phyloP scores from a whole-genome alignment of 35 echinoderm and acorn worm genomes.

The Acanthaster planci region DNA sequence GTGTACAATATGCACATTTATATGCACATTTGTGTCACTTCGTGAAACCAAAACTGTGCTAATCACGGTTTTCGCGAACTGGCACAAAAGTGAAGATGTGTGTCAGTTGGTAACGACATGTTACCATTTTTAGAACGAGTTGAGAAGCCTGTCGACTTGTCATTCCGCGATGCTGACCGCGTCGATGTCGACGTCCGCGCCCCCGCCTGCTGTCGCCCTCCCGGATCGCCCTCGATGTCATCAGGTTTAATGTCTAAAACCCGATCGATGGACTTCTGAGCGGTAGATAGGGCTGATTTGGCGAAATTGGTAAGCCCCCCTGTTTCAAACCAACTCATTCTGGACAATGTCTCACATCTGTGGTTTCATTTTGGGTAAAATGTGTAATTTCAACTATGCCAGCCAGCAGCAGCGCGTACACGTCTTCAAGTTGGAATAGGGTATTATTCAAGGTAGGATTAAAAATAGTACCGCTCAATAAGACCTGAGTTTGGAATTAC shows the following conservation, averaged over 20 bases:
- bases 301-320: conserved; percentile 75
- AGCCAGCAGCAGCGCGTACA: conserved; percentile 11
- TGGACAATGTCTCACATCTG: not conserved
- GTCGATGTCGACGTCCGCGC: not conserved
- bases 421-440: no score
- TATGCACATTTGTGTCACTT: no score
- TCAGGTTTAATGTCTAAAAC: conserved; percentile 92
- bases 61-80: no score
- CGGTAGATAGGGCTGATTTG: conserved; percentile 85
- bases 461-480: no score
- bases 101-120: no score
- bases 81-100: no score
- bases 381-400: no score
- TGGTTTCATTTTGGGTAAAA: not conserved
- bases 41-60: no score
- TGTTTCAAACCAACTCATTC: conserved; percentile 98
- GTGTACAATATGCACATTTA: no score
- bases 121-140: not conserved
- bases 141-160: not conserved
- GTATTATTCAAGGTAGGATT: no score
- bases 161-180: not conserved
- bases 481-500: no score
- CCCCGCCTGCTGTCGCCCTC: no score
- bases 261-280: conserved; percentile 95
- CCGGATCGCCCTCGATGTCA: not conserved